These are phyloP conservation scores for Eupithecia inturbata DNA, from an alignment of 2,888 invertebrate species.

Conservation along the genomic window DNA sequence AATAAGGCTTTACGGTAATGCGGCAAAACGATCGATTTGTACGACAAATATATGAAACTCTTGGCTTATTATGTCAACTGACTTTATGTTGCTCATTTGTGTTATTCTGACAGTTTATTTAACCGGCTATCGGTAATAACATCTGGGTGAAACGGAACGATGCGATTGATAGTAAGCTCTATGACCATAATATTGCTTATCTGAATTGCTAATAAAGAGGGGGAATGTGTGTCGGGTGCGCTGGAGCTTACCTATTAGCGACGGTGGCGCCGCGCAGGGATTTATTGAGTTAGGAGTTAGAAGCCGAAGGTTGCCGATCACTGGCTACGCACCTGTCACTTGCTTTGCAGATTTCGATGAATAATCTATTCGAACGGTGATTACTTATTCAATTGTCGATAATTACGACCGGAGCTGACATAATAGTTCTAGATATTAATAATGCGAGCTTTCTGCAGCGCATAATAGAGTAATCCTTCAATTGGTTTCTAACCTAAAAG, in stretches of 20 bases:
- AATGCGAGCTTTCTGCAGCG: conserved; percentile 21
- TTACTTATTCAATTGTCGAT: conserved; percentile 34
- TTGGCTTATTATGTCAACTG: conserved; percentile 71
- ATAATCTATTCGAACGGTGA: conserved; percentile 30
- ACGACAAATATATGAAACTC: conserved; percentile 74
- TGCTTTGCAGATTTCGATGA: conserved; percentile 35
- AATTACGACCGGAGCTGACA: conserved; percentile 30
- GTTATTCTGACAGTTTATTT: conserved; percentile 75
- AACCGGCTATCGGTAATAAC: conserved; percentile 64
- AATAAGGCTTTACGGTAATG: conserved; percentile 62
- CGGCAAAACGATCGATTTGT: conserved; percentile 72
- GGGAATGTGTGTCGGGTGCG: conserved; percentile 70
- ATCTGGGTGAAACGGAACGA: conserved; percentile 73
- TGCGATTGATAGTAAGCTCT: conserved; percentile 62
- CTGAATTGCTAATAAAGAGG: conserved; percentile 80
- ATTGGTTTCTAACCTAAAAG: not conserved
- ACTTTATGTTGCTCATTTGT: conserved; percentile 73
- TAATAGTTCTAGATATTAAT: conserved; percentile 28
- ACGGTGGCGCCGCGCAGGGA: conserved; percentile 62
- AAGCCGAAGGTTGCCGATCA: conserved; percentile 34
- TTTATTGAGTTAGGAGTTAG: conserved; percentile 31
- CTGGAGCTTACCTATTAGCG: conserved; percentile 58
- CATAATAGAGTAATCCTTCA: conserved; percentile 26
- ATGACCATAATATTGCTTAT: conserved; percentile 77
- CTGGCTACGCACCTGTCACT: conserved; percentile 30